Base-by-base conservation (phyloP, 2,113 vertebrate species). In the Lophura nycthemera region DNA sequence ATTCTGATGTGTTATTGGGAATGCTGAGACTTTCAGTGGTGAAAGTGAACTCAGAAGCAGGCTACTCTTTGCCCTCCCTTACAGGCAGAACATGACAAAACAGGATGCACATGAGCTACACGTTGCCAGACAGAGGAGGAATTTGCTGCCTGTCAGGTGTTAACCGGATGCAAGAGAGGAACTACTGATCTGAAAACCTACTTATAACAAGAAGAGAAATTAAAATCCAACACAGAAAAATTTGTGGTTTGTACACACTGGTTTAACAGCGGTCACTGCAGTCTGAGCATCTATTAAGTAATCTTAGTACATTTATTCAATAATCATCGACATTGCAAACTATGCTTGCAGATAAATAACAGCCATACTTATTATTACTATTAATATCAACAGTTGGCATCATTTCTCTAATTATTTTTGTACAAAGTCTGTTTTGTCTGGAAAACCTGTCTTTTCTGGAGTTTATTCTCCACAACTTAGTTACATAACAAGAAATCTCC, bases 341-440 rank as follows among this genome's bases (percentile, higher is more conserved):
- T 81, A 87, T 90, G 60, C 65, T 81, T 90, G 56, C 56, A 77
- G 34, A 92, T n/a, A 90, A 94, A 67, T 52, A 83, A 90, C 20
- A 85, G 54, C 12, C 48, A 56, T 90, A 88, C 81, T 84, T 94
- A 73, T 88, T 92, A 57, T 36, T 84, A 38, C 38, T 38, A 78
- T 65, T 77, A 82, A 40, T 71, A 60, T 10, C 32, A 85, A 82
- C 56, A 78, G 65, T 90, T 85, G 71, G 45, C 40, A 25, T 85
- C 16, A 74, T 56, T 76, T 65, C 38, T 88, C 1, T 54, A 82
- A 74, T 91, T 86, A 71, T 81, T 90, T 90, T 88, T 50, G 70
- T 34, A 70, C 27, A 45, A 85, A 92, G 50, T 25, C 61, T 82
- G 27, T 70, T 90, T 78, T 83, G 25, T 66, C 61, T 83, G 56